These are phyloP conservation scores for Zosterops japonicus DNA, from an alignment of 2,113 vertebrate species.

Conservation along the genomic window DNA sequence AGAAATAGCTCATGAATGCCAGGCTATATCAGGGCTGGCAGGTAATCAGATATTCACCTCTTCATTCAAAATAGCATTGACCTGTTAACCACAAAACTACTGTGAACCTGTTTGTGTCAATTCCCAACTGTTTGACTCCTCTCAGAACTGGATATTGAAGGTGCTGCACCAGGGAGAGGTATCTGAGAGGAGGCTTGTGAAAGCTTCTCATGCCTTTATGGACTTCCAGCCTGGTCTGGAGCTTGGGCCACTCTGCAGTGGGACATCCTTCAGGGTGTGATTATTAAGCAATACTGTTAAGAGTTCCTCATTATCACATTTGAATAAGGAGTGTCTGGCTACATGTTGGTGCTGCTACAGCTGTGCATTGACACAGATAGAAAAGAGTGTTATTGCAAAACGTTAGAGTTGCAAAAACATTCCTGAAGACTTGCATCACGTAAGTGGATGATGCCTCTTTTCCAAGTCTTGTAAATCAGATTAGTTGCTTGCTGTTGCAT, in stretches of 20 bases:
- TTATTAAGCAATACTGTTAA: background rate
- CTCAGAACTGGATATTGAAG: background rate
- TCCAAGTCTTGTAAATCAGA: background rate
- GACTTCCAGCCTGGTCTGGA: background rate
- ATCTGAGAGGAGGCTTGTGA: background rate
- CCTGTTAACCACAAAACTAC: background rate
- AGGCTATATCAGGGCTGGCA: background rate
- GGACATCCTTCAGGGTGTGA: background rate
- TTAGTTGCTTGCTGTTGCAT: conserved; percentile 4
- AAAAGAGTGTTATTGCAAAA: conserved; percentile 23
- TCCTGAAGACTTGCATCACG: background rate
- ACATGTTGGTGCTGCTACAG: background rate
- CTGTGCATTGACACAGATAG: background rate
- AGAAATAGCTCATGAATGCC: background rate
- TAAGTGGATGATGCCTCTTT: background rate
- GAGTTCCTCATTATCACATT: background rate
- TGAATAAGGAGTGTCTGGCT: conserved; percentile 41
- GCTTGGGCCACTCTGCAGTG: background rate
- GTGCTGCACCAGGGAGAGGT: accelerated
- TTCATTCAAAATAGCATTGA: background rate
- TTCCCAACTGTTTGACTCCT: background rate
- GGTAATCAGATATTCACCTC: background rate
- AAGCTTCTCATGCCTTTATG: background rate
- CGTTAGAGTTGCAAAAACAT: background rate
- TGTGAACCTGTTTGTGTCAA: background rate